Conservation (phyloP, 2,888 invertebrate genomes). For the Lathronympha strigana region DNA sequence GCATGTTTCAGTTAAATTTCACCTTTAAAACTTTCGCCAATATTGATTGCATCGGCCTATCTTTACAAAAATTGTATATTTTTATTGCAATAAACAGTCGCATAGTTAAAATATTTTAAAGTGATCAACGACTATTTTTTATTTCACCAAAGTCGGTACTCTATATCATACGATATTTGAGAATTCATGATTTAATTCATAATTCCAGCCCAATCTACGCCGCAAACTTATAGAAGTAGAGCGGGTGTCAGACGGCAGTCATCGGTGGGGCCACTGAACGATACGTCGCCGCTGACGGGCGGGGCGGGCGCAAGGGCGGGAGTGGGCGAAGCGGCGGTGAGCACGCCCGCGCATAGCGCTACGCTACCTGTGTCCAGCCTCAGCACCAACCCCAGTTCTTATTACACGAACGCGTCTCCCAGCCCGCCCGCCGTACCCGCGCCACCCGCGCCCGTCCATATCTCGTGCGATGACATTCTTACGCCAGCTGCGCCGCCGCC, state of each 20-base stretch:
- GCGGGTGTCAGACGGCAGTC: conserved; percentile 86
- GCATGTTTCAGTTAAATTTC: conserved; percentile 54
- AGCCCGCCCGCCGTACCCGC: conserved; percentile 77
- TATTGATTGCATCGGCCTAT: not conserved
- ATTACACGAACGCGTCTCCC: conserved; percentile 86
- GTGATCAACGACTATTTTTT: too few species aligned
- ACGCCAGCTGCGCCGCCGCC: conserved; percentile 63
- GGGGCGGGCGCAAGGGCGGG: conserved; percentile 54
- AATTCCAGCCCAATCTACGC: conserved; percentile 86
- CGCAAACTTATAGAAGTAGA: conserved; percentile 84
- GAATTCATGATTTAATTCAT: conserved; percentile 1
- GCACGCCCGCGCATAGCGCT: conserved; percentile 78
- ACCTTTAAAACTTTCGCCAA: conserved; percentile 9
- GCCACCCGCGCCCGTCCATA: conserved; percentile 68
- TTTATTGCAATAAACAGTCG: not conserved
- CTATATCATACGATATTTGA: not conserved
- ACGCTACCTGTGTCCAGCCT: conserved; percentile 83
- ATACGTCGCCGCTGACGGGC: conserved; percentile 78
- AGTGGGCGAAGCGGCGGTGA: conserved; percentile 71
- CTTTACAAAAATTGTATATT: not conserved
- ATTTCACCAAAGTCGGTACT: not conserved
- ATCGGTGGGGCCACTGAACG: conserved; percentile 85
- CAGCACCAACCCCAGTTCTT: conserved; percentile 82
- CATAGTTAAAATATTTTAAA: conserved; percentile 1
- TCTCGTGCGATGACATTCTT: conserved; percentile 79